Evolutionary conservation across 2,888 invertebrate genomes (phyloP), one percentile per base, ranked within the genome.

Genomic region (Cantharis rustica): DNA sequence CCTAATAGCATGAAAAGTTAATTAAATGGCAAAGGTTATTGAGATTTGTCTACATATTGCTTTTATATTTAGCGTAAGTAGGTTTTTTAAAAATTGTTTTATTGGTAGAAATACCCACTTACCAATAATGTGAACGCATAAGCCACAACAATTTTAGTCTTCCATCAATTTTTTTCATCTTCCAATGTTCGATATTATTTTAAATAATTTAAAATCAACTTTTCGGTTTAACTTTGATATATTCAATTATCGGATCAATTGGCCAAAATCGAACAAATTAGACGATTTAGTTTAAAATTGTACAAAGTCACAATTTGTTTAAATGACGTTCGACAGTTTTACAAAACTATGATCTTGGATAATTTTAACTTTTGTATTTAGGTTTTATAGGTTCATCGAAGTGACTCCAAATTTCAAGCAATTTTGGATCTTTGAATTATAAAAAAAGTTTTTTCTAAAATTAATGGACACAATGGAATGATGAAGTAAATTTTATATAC

Each of bases 1-100:
- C 78, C 75, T 72, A 61, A 73, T 76, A 74, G 78, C 79, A 79
- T 79, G 75, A 75, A 72, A 78, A 81, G 79, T 81, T 81, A 81
- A 81, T 81, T 81, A 81, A 81, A 80, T 81, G 74, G 73, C 77
- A 71, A 74, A 71, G 71, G 77, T 74, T 77, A 68, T 71, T 71
- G 66, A 70, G 73, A 74, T 74, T 74, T 75, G 64, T 47, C 63
- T 75, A 75, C 68, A 61, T 68, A 68, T 71, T 75, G 66, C 61
- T 64, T 69, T 47, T n/a, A 47, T 47, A 47, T 47, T 47, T 47
- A 47, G 47, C 5, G n/a, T 47, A 47, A 47, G 47, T 47, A 47
- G 47, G 47, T 47, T 47, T 47, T 47, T 47, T n/a, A 47, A 47
- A 47, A 47, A 47, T 47, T 47, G 47, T 47, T 47, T 47, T n/a